Evolutionary conservation across 2,888 invertebrate species (phyloP).

Genomic region (Oscheius sp.): DNA sequence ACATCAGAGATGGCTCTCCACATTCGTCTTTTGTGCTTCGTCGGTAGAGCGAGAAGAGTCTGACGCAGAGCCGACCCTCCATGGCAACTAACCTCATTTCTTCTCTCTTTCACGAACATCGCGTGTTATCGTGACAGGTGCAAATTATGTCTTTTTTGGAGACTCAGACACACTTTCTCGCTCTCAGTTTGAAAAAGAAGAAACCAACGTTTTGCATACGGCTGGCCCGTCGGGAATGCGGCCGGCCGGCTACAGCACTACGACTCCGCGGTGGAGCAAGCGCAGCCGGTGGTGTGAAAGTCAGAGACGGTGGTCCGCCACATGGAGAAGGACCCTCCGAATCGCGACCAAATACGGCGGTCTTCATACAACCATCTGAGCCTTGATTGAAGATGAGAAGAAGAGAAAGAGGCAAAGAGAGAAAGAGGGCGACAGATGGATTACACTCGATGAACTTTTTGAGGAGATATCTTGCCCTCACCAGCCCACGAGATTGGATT

Average conservation of each 20-base stretch:
- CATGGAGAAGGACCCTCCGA: slow-evolving; percentile 47
- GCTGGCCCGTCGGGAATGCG: slow-evolving; percentile 47
- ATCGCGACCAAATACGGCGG: slow-evolving; percentile 63
- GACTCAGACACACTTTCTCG: neutral
- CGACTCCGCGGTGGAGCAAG: slow-evolving; percentile 49
- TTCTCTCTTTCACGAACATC: neutral
- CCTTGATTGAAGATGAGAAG: slow-evolving; percentile 5
- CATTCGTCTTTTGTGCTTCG: slow-evolving; percentile 5
- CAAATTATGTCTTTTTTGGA: neutral
- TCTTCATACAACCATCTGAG: slow-evolving; percentile 56
- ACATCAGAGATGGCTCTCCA: neutral
- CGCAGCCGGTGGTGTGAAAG: slow-evolving; percentile 63
- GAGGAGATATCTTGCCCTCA: too few relatives aligned
- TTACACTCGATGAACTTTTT: too few relatives aligned
- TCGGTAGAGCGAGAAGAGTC: neutral
- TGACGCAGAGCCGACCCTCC: neutral
- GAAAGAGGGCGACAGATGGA: neutral
- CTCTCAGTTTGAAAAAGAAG: neutral
- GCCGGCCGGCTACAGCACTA: neutral
- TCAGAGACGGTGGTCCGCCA: slow-evolving; percentile 60
- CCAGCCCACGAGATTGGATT: too few relatives aligned
- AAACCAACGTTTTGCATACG: slow-evolving; percentile 62
- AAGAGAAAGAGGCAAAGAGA: slow-evolving; percentile 8
- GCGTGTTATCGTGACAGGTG: slow-evolving; percentile 16
- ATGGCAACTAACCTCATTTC: slow-evolving; percentile 18